These are phyloP conservation scores for Pristiophorus japonicus DNA, from an alignment of 2,113 vertebrate genomes.

Conservation along the genomic window DNA sequence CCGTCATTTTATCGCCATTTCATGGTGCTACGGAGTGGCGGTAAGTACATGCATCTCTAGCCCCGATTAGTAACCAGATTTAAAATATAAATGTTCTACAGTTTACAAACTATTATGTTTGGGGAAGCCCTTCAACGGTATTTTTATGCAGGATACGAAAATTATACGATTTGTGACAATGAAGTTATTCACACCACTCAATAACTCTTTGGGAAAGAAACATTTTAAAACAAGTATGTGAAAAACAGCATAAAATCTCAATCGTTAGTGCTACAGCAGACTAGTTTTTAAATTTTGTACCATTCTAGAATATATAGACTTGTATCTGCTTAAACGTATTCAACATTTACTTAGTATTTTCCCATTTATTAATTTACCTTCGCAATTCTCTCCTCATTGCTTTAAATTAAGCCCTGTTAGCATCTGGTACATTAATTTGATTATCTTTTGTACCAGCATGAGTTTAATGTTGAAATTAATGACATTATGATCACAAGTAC, in stretches of 20 bases:
- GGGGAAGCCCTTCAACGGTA: neutral
- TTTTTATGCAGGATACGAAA: neutral
- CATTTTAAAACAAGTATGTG: too few relatives aligned
- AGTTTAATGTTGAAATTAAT: too few relatives aligned
- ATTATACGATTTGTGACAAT: neutral
- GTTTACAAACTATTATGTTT: neutral
- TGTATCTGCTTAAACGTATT: neutral
- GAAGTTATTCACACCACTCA: neutral
- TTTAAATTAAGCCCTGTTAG: neutral
- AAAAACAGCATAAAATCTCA: too few relatives aligned
- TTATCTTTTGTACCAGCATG: too few relatives aligned
- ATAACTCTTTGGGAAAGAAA: neutral
- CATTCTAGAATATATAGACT: neutral
- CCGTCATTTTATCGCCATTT: too few relatives aligned
- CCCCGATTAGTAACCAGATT: neutral
- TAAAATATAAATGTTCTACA: neutral
- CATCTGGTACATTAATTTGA: too few relatives aligned
- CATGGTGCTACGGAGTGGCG: too few relatives aligned
- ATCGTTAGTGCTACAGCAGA: neutral
- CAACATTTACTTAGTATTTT: neutral
- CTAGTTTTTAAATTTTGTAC: too few relatives aligned
- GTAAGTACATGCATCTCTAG: too few relatives aligned
- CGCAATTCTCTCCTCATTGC: too few relatives aligned
- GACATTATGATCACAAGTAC: neutral
- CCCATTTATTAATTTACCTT: neutral